Conservation (phyloP, 64 coral and sea anemone species). For the Montipora cactus region DNA sequence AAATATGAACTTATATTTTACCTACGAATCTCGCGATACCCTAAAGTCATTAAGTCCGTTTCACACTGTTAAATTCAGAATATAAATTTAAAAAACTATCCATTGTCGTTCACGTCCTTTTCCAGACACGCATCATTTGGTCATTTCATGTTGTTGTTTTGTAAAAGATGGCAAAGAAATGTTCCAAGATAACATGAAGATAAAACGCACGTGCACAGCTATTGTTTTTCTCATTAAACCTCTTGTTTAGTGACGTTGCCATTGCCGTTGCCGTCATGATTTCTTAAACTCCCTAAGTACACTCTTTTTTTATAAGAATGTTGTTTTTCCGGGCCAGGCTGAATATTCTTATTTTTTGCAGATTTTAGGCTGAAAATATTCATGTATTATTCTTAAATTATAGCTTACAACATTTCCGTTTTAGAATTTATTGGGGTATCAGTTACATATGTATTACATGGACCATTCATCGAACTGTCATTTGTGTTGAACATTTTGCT, state of each 20-base stretch:
- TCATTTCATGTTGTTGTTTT: constrained; percentile 6
- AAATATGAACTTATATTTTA: background rate
- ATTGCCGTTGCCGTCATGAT: background rate
- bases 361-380: too few relatives aligned
- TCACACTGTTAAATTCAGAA: background rate
- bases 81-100: background rate
- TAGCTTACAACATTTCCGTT: too few relatives aligned
- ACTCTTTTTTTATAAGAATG: too few relatives aligned
- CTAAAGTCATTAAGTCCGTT: background rate
- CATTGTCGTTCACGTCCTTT: background rate
- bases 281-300: background rate
- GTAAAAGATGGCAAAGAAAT: background rate
- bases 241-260: background rate
- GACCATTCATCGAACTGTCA: too few relatives aligned
- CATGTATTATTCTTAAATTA: too few relatives aligned
- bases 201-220: background rate
- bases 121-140: background rate
- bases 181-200: background rate
- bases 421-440: too few relatives aligned
- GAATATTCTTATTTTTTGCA: too few relatives aligned
- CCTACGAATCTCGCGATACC: background rate
- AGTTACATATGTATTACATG: too few relatives aligned
- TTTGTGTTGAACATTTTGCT: too few relatives aligned
- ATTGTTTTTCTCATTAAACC: background rate
- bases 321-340: too few relatives aligned